Base-by-base conservation (phyloP, 2,113 vertebrate species). In the Larimichthys crocea region DNA sequence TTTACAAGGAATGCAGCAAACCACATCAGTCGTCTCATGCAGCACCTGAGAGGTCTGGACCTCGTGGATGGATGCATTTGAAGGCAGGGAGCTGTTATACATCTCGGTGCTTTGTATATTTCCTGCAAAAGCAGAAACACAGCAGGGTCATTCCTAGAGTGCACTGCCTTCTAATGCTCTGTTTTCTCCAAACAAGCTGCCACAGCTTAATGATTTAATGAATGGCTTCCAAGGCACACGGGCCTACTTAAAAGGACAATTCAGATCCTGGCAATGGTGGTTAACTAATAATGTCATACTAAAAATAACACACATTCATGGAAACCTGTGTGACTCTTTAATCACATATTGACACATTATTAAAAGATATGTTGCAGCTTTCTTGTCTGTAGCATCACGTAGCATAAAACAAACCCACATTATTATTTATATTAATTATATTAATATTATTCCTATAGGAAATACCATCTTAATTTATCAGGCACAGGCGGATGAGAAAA, bases 1-100 rank as follows among this genome's bases (percentile, higher is more conserved):
- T 77, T 84, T 80, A 72, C 40, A 64, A 69, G 71, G 29, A 59
- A 62, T 63, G 64, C 84, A 80, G 81, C 76, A 76, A 76, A 76
- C 40, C 63, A 76, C 63, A 74, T 78, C 56, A 68, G 60, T 79
- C 24, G 63, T 46, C 72, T 70, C 63, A 65, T 63, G 71, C 81
- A 82, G 87, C 59, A 63, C 61, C 74, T 50, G 35, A 50, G 71
- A 80, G 57, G n/a, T 68, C 79, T 20, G 50, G 52, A 82, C 59
- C 10, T 46, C 11, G 2, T 57, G 57, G n/a, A 78, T 22, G 53
- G 68, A 76, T 57, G 24, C 24, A 29, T 57, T 12, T 74, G 76
- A 65, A 61, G 48, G 49, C n/a, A 70, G 12, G 44, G 46, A 65
- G 71, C 56, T 66, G 35, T 17, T 24, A 68, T 19, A 59, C 67